Evolutionary conservation across 1,140 invertebrate species (phyloP).

Genomic region (Drosophila equinoxialis): DNA sequence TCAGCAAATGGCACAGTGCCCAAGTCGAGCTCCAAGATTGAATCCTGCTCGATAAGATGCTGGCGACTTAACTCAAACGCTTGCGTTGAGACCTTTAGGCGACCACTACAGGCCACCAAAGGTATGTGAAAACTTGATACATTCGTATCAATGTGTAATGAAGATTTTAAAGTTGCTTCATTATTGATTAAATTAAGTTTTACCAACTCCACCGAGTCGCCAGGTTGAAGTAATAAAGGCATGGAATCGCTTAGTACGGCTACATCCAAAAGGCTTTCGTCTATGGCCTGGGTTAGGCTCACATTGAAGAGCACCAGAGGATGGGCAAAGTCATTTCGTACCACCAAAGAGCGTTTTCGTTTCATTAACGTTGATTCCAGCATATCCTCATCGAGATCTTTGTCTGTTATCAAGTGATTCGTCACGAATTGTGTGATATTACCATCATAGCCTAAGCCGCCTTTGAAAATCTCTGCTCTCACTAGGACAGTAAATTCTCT

Average conservation of each 20-base stretch:
- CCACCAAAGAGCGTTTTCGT: slow-evolving; percentile 48
- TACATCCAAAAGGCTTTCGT: slow-evolving; percentile 50
- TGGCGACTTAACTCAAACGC: slow-evolving; percentile 30
- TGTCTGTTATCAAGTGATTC: background rate
- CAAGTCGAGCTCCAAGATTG: slow-evolving; percentile 57
- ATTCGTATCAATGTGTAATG: slow-evolving; percentile 64
- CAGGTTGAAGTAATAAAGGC: slow-evolving; percentile 60
- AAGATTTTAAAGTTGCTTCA: slow-evolving; percentile 50
- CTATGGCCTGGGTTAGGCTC: slow-evolving; percentile 46
- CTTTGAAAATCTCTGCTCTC: slow-evolving; percentile 72
- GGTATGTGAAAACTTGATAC: slow-evolving; percentile 66
- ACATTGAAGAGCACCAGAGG: slow-evolving; percentile 61
- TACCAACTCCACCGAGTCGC: slow-evolving; percentile 58
- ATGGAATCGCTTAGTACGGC: slow-evolving; percentile 69
- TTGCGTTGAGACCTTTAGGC: slow-evolving; percentile 64
- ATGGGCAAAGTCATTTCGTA: slow-evolving; percentile 65
- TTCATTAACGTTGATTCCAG: slow-evolving; percentile 30
- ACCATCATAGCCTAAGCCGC: slow-evolving; percentile 53
- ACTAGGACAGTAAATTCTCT: slow-evolving; percentile 64
- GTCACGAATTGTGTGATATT: slow-evolving; percentile 71
- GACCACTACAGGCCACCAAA: slow-evolving; percentile 62
- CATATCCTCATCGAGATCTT: background rate
- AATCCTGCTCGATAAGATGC: background rate
- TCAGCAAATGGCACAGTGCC: slow-evolving; percentile 72
- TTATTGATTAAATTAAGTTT: slow-evolving; percentile 54